Base-by-base conservation (phyloP, 2,888 invertebrate genomes). In the Drosophila hamatofila region DNA sequence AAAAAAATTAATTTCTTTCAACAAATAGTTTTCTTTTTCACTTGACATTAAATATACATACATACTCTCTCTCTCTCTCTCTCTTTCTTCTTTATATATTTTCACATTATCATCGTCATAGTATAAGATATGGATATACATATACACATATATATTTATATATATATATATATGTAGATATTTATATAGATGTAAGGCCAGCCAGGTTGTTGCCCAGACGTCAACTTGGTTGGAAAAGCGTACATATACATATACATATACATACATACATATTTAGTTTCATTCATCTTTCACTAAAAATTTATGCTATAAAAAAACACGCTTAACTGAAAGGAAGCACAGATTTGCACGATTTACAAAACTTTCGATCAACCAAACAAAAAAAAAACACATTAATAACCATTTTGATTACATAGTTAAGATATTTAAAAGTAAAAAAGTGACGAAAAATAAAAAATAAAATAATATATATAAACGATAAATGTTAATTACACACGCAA, bases 291-390 rank as follows among this genome's bases (percentile, higher is more conserved):
- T 88, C 75, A 85, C 90, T 88, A 88, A 90, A 90, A 90, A 91
- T 90, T 89, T 90, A 90, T 83, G 88, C 89, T 90, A 49, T n/a
- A 49, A 49, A 90, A 89, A 88, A 89, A 89, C 89, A 85, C 80
- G 78, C 90, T 90, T 89, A 91, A 91, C 87, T 85, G 91, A 91
- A 89, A 82, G 91, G 91, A 91, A 91, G 91, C 91, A 91, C 91
- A 89, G 84, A 87, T 91, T 91, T 86, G 88, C 88, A 90, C 75
- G 81, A 73, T 65, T 80, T 80, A 66, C 68, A 81, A 74, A 72
- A 72, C 65, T 74, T 78, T 72, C 54, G 67, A 70, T 64, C 35
- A 51, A 70, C 63, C 66, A 64, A 84, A 60, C 60, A 68, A 44
- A 16, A 44, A 7, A 44, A 16, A 44, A 27, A 11, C 11, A 44